phyloP scores from a whole-genome alignment of 2,797 vertebrate species.

The Eulemur mongoz region DNA sequence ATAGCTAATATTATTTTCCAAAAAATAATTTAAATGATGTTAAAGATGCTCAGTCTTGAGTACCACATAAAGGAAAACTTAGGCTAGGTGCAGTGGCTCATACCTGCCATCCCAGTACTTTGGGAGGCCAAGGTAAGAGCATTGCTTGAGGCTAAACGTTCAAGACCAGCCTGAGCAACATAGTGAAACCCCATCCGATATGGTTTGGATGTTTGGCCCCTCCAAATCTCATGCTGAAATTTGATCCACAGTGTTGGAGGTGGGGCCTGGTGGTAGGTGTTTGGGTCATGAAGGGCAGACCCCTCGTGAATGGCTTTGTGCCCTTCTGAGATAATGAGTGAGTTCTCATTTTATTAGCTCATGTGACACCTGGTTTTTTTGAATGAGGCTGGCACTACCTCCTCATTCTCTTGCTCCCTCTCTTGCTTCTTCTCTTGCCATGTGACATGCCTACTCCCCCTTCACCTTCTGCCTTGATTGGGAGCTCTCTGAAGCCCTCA shows the following conservation, averaged over 20 bases:
- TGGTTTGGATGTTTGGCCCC: not conserved
- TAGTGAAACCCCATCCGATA: not conserved
- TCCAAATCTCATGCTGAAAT: not conserved
- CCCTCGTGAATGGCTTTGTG: not conserved
- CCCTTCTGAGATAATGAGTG: not conserved
- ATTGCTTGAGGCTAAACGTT: not conserved
- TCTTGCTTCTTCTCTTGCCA: not conserved
- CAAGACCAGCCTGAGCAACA: not conserved
- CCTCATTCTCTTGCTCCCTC: not conserved
- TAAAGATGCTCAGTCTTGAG: not conserved
- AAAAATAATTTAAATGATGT: not conserved
- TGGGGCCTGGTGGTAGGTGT: not conserved
- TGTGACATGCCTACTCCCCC: not conserved
- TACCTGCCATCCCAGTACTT: too few relatives aligned
- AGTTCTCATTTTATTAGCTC: not conserved
- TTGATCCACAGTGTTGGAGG: not conserved
- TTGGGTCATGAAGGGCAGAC: not conserved
- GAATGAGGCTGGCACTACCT: not conserved
- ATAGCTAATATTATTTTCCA: not conserved
- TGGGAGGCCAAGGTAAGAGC: not conserved
- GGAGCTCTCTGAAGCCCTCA: not conserved
- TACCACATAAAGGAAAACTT: not conserved
- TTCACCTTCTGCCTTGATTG: not conserved
- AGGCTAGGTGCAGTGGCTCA: not conserved
- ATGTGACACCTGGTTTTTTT: not conserved